Base-by-base conservation (phyloP, 2,888 invertebrate species). In the Cerceris rybyensis region DNA sequence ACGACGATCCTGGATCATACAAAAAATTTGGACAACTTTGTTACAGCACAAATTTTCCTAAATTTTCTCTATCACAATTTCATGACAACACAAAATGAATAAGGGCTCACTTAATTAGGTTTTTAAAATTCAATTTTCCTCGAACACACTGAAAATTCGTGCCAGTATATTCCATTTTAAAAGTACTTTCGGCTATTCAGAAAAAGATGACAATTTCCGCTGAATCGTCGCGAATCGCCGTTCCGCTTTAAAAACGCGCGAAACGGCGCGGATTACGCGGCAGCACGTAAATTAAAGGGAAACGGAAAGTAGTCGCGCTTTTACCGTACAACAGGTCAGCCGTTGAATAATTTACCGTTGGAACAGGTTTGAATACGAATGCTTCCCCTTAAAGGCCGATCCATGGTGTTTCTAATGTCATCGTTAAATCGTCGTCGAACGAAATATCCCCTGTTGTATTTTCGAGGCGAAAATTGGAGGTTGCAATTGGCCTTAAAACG, bases 301-400 rank as follows among this genome's bases (percentile, higher is more conserved):
- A 66, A 50, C 39, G 59, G 52, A 64, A 43, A 66, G 58, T 58
- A 69, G 54, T 54, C 39, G 13, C 66, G 58, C 50, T 52, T 75
- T 76, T 74, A 46, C 67, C 61, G 42, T 66, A 69, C 66, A 74
- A 72, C 75, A 75, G 69, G 74, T 85, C 66, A 71, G 42, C 54
- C 64, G 63, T 55, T 75, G 73, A 75, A 75, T 80, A 71, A 85
- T 80, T 77, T 71, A 77, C 52, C 49, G 70, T 60, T 50, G 60
- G 57, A 57, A 60, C 76, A 71, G 42, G 55, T 68, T 60, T 63
- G 55, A 46, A 68, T 73, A 46, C 11, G 54, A 72, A 58, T 14
- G 6, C 17, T 58, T 17, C 28, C 68, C 79, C 55, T 57, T 28
- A 66, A 79, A 60, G 43, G 64, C 28, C 28, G 28, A 28, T 28